These are phyloP conservation scores for Accipiter cooperii DNA, from an alignment of 2,113 vertebrate genomes.

Conservation along the genomic window DNA sequence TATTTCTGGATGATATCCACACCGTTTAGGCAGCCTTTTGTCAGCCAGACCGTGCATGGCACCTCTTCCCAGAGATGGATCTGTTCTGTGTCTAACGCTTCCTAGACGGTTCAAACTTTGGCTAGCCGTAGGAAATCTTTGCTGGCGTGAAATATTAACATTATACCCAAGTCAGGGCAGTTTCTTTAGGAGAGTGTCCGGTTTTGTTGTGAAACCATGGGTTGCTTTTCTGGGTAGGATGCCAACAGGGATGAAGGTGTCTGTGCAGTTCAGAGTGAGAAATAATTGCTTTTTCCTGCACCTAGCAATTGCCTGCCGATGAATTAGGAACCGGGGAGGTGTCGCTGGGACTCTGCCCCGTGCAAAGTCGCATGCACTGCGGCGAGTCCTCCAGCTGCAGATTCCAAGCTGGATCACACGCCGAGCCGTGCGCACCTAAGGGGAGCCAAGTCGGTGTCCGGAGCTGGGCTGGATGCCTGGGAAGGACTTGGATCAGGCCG, in stretches of 20 bases:
- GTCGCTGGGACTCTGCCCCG: too few relatives aligned
- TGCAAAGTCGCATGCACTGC: rapidly evolving
- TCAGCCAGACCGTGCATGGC: background rate
- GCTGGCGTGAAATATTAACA: too few relatives aligned
- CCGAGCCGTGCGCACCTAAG: rapidly evolving
- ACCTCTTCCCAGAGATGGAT: background rate
- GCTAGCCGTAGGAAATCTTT: background rate
- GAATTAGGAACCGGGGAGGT: rapidly evolving
- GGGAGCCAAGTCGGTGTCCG: background rate
- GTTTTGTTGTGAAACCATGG: background rate
- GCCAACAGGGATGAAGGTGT: background rate
- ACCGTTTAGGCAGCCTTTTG: background rate
- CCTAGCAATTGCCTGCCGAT: rapidly evolving
- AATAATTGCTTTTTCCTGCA: background rate
- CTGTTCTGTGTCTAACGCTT: background rate
- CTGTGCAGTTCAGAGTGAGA: background rate
- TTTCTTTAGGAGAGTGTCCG: rapidly evolving
- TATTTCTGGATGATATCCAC: background rate
- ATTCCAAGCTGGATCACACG: background rate
- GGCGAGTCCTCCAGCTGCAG: background rate
- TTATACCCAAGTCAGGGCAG: background rate
- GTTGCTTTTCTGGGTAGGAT: background rate
- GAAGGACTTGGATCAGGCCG: rapidly evolving
- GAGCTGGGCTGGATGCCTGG: background rate
- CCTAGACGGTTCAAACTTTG: background rate